phyloP scores from a whole-genome alignment of 1,140 invertebrate genomes.

The Triops cancriformis region DNA sequence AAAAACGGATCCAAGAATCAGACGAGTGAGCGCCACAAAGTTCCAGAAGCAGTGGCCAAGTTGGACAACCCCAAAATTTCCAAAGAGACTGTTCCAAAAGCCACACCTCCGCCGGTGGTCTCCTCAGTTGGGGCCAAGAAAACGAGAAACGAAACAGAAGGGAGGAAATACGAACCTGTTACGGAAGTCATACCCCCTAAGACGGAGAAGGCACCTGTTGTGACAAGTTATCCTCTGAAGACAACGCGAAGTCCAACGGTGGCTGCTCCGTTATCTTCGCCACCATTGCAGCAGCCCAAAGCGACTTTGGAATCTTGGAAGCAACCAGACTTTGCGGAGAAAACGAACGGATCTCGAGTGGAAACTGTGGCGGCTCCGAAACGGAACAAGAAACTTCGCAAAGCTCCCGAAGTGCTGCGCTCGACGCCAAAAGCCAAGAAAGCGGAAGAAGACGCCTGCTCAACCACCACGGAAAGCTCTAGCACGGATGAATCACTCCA shows the following conservation, averaged over 20 bases:
- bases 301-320: background rate
- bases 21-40: background rate
- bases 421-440: background rate
- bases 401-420: background rate
- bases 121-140: background rate
- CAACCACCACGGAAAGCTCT: background rate
- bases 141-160: background rate
- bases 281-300: background rate
- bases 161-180: background rate
- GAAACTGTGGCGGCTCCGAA: background rate
- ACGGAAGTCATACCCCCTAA: background rate
- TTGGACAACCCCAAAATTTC: background rate
- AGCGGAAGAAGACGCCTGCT: background rate
- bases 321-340: background rate
- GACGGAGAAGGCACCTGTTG: background rate
- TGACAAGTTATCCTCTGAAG: too few species aligned
- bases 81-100: background rate
- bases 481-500: background rate
- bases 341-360: background rate
- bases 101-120: background rate
- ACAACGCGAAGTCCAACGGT: background rate
- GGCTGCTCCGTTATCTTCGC: background rate
- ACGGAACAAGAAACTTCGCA: background rate
- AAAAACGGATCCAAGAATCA: background rate
- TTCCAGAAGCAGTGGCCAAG: background rate